Evolutionary conservation across 2,113 vertebrate genomes (phyloP), one percentile per base, ranked within the genome.

Genomic region (Lagenorhynchus albirostris): DNA sequence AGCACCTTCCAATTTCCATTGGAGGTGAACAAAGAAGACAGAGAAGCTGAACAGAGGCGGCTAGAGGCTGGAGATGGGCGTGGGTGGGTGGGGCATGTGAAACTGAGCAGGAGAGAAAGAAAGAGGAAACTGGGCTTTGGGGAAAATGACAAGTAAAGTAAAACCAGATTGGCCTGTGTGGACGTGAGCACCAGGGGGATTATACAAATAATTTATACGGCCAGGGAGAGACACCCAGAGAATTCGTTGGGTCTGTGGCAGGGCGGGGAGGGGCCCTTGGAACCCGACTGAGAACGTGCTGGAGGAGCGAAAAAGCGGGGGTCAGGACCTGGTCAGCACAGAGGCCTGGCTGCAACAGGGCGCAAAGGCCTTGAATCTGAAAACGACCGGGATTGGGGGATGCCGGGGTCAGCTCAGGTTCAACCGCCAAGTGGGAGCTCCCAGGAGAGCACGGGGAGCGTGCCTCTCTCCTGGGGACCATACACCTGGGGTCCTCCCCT

Each of bases 161-260:
- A 71, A 96, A 89, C 68, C 96, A 92, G 89, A 96, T 79, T 38
- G 83, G 62, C 70, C 68, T 33, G 41, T 8, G 77, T 89, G 96
- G 93, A 88, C 31, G 1, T 0, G 44, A 92, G 84, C 93, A 93
- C 79, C 13, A 2, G 53, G 38, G 20, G 67, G 82, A 58, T 89
- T 55, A 65, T 13, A 50, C 31, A 36, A 36, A 77, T 84, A 44
- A 88, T 88, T 70, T 92, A 70, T 44, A 91, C 1, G 89, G 76
- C 83, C 3, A 0, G 8, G 21, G 60, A 79, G 60, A 88, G 77
- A 88, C 50, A 89, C 70, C 36, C 91, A 73, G 53, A 55, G 47
- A 77, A 92, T 92, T 82, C 68, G 44, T 82, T 77, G 8, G 0
- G 60, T 92, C 76, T 83, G 68, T 68, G 70, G 76, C 68, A 21